Evolutionary conservation across 2,113 vertebrate species (phyloP), one percentile per base, ranked within the genome.

Genomic region (Pachycephala philippinensis): DNA sequence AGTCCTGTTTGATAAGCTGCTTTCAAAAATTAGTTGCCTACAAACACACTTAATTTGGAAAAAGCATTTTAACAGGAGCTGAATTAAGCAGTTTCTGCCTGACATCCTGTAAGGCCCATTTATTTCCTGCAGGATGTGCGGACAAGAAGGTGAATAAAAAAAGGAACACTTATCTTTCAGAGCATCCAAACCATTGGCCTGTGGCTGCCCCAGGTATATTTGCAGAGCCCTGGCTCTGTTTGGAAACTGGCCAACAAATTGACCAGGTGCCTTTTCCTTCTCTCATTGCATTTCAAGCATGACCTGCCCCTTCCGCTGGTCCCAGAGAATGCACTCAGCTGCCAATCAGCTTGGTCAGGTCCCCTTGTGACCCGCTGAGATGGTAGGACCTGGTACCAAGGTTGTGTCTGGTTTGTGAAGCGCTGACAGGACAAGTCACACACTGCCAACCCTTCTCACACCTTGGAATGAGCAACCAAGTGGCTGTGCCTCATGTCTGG

Each of bases 21-120:
- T 97, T 93, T 96, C 76, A 84, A 90, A 85, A 92, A 79, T 91
- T 42, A 92, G 70, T 75, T 90, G 66, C 42, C 74, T 65, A 83
- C 70, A 91, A 93, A 82, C 65, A 78, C 26, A 45, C 70, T 71
- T 86, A 24, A 70, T 68, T 84, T 76, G 69, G 65, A 75, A 68
- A 83, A 74, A 80, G 39, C 56, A 65, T 81, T 90, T 84, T 80
- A 70, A 59, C 60, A 22, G 39, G 15, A 60, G 40, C 35, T 83
- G 72, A 92, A 64, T 71, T 71, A 61, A 47, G 50, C 40, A 81
- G 44, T 31, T 53, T 60, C 52, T 19, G 15, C 49, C 37, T 60
- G 69, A 61, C 56, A 15, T 20, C 50, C 70, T 57, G 1, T 15
- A 91, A 85, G 42, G 63, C 37, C 78, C 74, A 31, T 20, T 23